phyloP scores from a whole-genome alignment of 2,888 invertebrate genomes.

The Lottia scabra region DNA sequence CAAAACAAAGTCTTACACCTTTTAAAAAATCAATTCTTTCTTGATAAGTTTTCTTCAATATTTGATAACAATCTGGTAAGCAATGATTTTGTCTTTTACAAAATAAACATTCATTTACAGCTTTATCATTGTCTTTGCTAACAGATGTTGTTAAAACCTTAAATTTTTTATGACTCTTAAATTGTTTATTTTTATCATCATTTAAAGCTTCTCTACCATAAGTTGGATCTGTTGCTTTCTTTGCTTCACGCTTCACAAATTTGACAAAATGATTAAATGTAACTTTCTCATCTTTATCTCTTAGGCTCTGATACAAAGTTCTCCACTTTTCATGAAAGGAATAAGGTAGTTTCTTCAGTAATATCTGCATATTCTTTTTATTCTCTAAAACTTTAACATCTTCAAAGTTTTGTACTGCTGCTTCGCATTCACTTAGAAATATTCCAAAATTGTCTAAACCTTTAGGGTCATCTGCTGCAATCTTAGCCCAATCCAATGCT shows the following conservation, averaged over 20 bases:
- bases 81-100: too few relatives aligned
- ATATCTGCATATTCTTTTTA: neutral
- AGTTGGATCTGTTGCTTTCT: neutral
- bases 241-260: neutral
- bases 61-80: neutral
- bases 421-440: neutral
- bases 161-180: neutral
- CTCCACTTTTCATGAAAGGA: neutral
- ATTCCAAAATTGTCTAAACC: conserved; percentile 2
- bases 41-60: neutral
- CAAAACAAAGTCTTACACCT: neutral
- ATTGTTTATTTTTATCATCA: neutral
- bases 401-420: neutral
- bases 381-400: neutral
- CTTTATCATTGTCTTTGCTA: neutral
- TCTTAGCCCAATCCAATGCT: neutral
- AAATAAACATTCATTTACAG: too few relatives aligned
- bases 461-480: conserved; percentile 1
- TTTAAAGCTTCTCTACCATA: neutral
- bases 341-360: neutral
- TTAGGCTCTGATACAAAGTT: neutral
- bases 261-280: conserved; percentile 5
- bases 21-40: neutral
- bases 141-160: neutral
- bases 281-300: neutral